These are phyloP conservation scores for Perithous albicinctus DNA, from an alignment of 2,888 invertebrate species.

Conservation along the genomic window DNA sequence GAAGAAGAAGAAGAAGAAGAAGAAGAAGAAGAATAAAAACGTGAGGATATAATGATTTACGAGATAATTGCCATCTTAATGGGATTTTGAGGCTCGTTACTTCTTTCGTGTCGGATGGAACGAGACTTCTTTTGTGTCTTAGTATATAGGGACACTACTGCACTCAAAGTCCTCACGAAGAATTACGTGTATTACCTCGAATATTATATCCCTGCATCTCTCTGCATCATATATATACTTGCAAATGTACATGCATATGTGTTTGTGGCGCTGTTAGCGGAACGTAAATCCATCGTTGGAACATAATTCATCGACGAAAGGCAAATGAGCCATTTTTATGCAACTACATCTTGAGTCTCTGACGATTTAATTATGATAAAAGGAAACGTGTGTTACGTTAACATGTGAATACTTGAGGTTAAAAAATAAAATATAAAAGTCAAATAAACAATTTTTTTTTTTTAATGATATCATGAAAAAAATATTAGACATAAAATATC, in stretches of 20 bases:
- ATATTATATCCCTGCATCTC: background rate
- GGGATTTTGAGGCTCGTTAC: conserved; percentile 32
- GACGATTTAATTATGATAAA: too few relatives aligned
- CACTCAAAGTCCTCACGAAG: background rate
- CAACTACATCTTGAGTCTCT: background rate
- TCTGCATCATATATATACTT: too few relatives aligned
- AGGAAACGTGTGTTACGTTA: too few relatives aligned
- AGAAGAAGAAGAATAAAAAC: conserved; percentile 34
- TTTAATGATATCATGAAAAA: too few relatives aligned
- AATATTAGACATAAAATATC: too few relatives aligned
- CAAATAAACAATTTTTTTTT: too few relatives aligned
- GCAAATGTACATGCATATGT: background rate
- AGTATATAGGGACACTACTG: background rate
- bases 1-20: too few relatives aligned
- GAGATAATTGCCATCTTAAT: conserved; percentile 49
- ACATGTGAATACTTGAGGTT: too few relatives aligned
- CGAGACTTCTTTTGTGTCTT: background rate
- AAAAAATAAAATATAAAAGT: too few relatives aligned
- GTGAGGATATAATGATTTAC: conserved; percentile 50
- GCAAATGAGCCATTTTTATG: background rate
- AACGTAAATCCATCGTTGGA: background rate
- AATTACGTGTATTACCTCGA: background rate
- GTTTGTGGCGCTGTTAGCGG: background rate
- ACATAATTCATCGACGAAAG: background rate
- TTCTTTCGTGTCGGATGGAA: background rate